A percentile compares a stretch with the other conserved stretches of the same genome.
Conservation (phyloP, 2,797 vertebrate genomes). For the Coendou prehensilis region DNA sequence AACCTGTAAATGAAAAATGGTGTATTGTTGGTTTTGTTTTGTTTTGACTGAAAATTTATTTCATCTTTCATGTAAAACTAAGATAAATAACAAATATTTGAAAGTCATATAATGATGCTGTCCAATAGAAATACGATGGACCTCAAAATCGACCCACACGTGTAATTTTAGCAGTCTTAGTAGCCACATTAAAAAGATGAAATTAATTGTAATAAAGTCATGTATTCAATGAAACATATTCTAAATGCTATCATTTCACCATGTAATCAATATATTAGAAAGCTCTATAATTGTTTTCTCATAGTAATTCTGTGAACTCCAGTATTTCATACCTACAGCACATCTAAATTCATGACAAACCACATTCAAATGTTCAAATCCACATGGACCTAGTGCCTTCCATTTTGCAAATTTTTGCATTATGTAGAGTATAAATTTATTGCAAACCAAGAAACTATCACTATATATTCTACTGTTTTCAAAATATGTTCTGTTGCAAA, state of each 20-base stretch:
- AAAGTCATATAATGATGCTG: not conserved
- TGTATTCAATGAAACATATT: not conserved
- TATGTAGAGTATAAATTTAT: not conserved
- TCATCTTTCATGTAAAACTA: not conserved
- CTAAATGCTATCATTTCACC: conserved; percentile 15
- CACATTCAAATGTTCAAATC: not conserved
- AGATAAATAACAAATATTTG: not conserved
- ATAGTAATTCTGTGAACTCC: not conserved
- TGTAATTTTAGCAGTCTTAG: not conserved
- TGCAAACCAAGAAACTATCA: not conserved
- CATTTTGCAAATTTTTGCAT: not conserved
- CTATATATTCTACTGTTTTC: not conserved
- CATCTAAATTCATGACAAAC: not conserved
- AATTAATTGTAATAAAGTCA: not conserved
- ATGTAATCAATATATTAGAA: not conserved
- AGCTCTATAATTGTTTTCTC: not conserved
- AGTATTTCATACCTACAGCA: not conserved
- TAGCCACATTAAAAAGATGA: not conserved
- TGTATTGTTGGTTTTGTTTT: not conserved
- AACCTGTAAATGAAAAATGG: conserved; percentile 60
- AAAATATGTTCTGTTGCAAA: not conserved
- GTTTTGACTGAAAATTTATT: not conserved
- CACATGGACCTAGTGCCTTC: not conserved
- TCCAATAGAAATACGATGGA: not conserved
- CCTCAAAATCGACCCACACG: not conserved